Evolutionary conservation across 2,888 invertebrate species (phyloP).

Genomic region (Meiosimyza decipiens): DNA sequence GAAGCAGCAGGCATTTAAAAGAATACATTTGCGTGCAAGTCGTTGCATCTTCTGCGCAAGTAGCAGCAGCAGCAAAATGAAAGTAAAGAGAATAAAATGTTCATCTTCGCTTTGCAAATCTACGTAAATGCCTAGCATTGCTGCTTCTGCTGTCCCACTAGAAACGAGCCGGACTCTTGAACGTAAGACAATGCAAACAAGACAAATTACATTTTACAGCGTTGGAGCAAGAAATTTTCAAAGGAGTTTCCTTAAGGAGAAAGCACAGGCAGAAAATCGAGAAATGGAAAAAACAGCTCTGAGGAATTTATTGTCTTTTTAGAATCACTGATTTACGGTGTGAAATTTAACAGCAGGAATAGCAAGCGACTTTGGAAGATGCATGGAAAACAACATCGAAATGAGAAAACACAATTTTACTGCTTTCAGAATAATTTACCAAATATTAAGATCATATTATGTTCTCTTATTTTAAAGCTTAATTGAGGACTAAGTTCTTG

Average conservation of each 20-base stretch:
- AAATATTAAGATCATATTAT: no score
- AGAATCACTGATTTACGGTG: conserved; percentile 23
- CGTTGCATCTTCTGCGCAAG: not conserved
- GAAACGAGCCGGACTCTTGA: not conserved
- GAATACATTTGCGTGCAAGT: no score
- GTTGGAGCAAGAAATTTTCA: not conserved
- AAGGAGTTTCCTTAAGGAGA: no score
- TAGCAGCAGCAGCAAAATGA: conserved; percentile 14
- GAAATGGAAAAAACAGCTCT: no score
- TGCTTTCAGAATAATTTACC: no score
- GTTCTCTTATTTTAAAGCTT: no score
- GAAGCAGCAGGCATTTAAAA: no score
- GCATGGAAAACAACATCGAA: not conserved
- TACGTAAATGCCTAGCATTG: conserved; percentile 10
- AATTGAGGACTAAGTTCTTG: no score
- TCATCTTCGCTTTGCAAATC: conserved; percentile 5
- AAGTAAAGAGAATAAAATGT: conserved; percentile 22
- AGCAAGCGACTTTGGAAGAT: not conserved
- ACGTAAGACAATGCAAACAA: not conserved
- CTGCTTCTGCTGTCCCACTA: not conserved
- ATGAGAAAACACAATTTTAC: not conserved
- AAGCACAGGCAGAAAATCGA: no score
- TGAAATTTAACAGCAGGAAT: conserved; percentile 26
- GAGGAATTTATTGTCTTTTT: no score
- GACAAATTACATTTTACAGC: conserved; percentile 16